Conservation (phyloP, 2,113 vertebrate genomes). For the Vireo altiloquus region DNA sequence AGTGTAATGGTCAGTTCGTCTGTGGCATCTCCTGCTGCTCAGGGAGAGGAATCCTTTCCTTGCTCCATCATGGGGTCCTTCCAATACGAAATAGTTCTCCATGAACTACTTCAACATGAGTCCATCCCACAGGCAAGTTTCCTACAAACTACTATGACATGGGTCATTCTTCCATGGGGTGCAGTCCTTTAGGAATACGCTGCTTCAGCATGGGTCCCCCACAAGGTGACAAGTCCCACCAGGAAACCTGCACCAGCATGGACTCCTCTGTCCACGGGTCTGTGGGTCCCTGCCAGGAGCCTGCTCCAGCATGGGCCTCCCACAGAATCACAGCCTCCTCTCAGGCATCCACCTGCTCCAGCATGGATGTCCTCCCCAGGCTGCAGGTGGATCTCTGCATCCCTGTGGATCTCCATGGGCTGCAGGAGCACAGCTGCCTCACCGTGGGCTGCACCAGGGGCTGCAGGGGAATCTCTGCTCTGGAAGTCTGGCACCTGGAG, state of each 20-base stretch:
- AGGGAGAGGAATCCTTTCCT: neutral
- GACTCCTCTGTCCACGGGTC: rapidly evolving
- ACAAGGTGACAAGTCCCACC: neutral
- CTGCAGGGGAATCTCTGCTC: neutral
- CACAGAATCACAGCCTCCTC: rapidly evolving
- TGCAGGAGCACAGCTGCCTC: neutral
- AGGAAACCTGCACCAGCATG: neutral
- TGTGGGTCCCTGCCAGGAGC: neutral
- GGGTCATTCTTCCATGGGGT: no score
- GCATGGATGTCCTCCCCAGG: rapidly evolving
- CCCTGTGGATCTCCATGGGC: rapidly evolving
- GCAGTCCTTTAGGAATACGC: neutral
- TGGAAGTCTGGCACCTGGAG: rapidly evolving
- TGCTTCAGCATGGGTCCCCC: rapidly evolving
- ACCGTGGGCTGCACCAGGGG: rapidly evolving
- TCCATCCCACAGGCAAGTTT: rapidly evolving
- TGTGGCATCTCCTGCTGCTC: rapidly evolving
- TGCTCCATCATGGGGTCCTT: neutral
- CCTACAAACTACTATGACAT: neutral
- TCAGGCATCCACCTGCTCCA: neutral
- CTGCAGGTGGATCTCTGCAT: neutral
- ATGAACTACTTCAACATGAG: rapidly evolving
- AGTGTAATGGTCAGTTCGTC: neutral
- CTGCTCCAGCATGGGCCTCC: neutral
- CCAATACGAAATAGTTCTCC: neutral